These are phyloP conservation scores for Sitophilus oryzae DNA, from an alignment of 1,140 invertebrate genomes.

Conservation along the genomic window DNA sequence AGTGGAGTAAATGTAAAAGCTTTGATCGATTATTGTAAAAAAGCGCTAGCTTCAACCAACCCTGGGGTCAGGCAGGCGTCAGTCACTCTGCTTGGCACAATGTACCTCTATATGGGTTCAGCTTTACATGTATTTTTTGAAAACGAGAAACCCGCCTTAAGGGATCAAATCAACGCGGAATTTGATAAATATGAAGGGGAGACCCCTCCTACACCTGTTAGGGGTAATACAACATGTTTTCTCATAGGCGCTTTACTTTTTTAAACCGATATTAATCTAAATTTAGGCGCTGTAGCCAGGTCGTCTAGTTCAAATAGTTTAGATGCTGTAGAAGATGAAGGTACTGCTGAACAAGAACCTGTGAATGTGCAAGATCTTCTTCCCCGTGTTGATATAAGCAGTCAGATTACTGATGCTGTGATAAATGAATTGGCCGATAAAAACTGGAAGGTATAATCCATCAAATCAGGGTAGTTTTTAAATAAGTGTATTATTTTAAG, in stretches of 20 bases:
- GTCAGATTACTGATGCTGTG: constrained; percentile 76
- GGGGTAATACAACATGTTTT: constrained; percentile 46
- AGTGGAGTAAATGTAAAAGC: constrained; percentile 70
- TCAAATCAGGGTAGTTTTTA: not conserved
- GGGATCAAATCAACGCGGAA: constrained; percentile 82
- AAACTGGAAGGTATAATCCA: constrained; percentile 76
- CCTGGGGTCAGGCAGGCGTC: constrained; percentile 71
- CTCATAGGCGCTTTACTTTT: not conserved
- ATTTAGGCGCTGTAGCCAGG: constrained; percentile 40
- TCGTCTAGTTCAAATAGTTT: constrained; percentile 49
- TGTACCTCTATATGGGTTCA: constrained; percentile 78
- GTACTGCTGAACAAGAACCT: constrained; percentile 40
- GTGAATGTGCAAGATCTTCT: constrained; percentile 62
- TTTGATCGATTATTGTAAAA: constrained; percentile 75
- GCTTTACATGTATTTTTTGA: constrained; percentile 75
- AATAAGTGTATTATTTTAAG: no score
- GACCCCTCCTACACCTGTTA: constrained; percentile 62
- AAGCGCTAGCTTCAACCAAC: constrained; percentile 77
- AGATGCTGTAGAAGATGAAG: constrained; percentile 49
- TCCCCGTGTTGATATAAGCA: constrained; percentile 75
- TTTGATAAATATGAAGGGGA: constrained; percentile 75
- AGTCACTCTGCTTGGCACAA: constrained; percentile 60
- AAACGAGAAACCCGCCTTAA: constrained; percentile 76
- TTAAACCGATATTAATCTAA: no score
- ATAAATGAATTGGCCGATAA: constrained; percentile 83